Evolutionary conservation across 1,140 invertebrate species (phyloP), one percentile per base, ranked within the genome.

Genomic region (Alviniconcha marisindica): DNA sequence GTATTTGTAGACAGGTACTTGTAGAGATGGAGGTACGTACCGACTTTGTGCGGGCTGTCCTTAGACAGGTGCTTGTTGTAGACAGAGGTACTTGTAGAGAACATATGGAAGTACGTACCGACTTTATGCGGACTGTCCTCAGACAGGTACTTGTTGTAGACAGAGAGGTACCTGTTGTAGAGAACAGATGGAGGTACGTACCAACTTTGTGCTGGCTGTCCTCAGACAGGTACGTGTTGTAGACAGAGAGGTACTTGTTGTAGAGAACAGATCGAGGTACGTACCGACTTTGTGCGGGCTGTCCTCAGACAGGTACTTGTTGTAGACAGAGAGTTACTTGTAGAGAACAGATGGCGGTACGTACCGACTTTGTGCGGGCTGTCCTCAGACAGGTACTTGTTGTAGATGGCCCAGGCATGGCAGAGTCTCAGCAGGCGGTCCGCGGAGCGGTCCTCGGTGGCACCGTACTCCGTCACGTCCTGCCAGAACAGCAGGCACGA

Each of bases 351-450:
- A n/a, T n/a, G n/a, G n/a, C n/a, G n/a, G n/a, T n/a, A 85, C 89
- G 83, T 71, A 92, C 91, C 89, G 54, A 92, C 89, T 80, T 84
- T 87, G 51, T 88, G 85, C 18, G 78, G 69, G 84, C 88, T 87
- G 66, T 89, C 87, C 5, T 86, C 82, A 12, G 90, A 85, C 0
- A 93, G 86, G 76, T 89, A 93, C 71, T 86, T 90, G 84, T 92
- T 93, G 84, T 87, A 93, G 80, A 93, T 93, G 56, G 84, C 83
- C 92, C 92, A 93, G n/a, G 92, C 92, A 77, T 93, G 90, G 81
- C 88, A 88, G 60, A 93, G 77, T 38, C 90, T 84, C 24, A 93
- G 88, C 69, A 92, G 86, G 73, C 91, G 87, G 77, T 93, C 93
- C 42, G 89, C 89, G 15, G 91, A 90, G 21, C 88, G 83, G 66